A percentile compares a stretch with the other conserved stretches of the same genome.
Evolutionary conservation across 1,140 invertebrate genomes (phyloP).

Genomic region (Hypsibius dujardini): DNA sequence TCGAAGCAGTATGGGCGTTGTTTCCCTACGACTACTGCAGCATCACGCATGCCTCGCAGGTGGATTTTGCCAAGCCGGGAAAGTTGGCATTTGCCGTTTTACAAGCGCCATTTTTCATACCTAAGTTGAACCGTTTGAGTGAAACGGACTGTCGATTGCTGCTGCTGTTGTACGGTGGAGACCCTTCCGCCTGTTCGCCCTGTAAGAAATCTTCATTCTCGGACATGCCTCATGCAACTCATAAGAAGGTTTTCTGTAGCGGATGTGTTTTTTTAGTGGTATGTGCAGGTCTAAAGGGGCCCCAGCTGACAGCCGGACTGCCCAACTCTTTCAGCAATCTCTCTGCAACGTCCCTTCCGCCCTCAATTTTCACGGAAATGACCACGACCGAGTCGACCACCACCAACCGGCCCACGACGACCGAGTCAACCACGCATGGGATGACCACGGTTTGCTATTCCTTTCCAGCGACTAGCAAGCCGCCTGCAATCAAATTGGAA

Average conservation of each 20-base stretch:
- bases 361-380: not conserved
- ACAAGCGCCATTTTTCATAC: slow-evolving; percentile 1
- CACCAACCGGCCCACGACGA: not conserved
- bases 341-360: not conserved
- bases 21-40: slow-evolving; percentile 16
- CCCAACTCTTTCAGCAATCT: too few relatives aligned
- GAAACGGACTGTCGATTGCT: not conserved
- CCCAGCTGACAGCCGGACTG: too few relatives aligned
- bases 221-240: not conserved
- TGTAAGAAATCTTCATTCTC: not conserved
- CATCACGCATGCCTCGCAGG: not conserved
- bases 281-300: too few relatives aligned
- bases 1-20: not conserved
- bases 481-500: not conserved
- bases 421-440: not conserved
- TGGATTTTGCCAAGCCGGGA: not conserved
- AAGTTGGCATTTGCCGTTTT: not conserved
- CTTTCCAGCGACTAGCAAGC: not conserved
- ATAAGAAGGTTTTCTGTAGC: too few relatives aligned
- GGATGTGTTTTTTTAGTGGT: too few relatives aligned
- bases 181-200: not conserved
- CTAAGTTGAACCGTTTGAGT: slow-evolving; percentile 9
- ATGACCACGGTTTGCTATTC: not conserved
- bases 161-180: slow-evolving; percentile 1
- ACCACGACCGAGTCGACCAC: not conserved